Evolutionary conservation across 2,797 vertebrate genomes (phyloP), one percentile per base, ranked within the genome.

Genomic region (Rhinichthys osculus): DNA sequence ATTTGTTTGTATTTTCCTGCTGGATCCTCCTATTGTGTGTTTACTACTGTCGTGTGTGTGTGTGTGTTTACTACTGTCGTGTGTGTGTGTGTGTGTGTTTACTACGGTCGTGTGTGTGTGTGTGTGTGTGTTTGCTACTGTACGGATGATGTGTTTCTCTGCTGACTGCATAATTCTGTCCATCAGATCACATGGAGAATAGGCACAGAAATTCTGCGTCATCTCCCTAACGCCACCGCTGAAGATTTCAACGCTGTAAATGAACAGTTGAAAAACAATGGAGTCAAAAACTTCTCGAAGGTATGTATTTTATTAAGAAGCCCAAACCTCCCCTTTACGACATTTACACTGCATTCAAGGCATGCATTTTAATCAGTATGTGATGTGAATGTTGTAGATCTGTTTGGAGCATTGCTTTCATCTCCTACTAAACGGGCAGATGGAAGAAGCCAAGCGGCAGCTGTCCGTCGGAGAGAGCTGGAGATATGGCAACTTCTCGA

Each of bases 401-500:
- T 96, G 93, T 87, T 91, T 99, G 91, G 97, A 99, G 78, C 97
- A 99, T 3, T 87, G 91, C 0, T 95, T 98, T 83, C 95, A 96
- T 83, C 94, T 98, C 27, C 74, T 99, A 86, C 93, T 96, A 50
- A 94, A 94, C 0, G 97, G 96, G 11, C 91, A 93, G 80, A 64
- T 95, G 17, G 93, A 97, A 14, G 96, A 97, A 3, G 97, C 97
- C 2, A 96, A 93, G 84, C 92, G 90, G 76, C 95, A 94, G 79
- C 91, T 99, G 59, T 92, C 92, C 38, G 27, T 92, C 0, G 95
- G 96, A 23, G 96, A 97, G 89, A 96, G 96, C 40, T 99, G 98
- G 98, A 92, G 97, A 70, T 91, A 95, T 0, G 97, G 97, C 33
- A 96, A 93, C 17, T 91, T 92, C 89, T 93, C 95, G 0, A 38